Evolutionary conservation across 1,140 invertebrate species (phyloP), one percentile per base, ranked within the genome.

Genomic region (Drosophila sp.): DNA sequence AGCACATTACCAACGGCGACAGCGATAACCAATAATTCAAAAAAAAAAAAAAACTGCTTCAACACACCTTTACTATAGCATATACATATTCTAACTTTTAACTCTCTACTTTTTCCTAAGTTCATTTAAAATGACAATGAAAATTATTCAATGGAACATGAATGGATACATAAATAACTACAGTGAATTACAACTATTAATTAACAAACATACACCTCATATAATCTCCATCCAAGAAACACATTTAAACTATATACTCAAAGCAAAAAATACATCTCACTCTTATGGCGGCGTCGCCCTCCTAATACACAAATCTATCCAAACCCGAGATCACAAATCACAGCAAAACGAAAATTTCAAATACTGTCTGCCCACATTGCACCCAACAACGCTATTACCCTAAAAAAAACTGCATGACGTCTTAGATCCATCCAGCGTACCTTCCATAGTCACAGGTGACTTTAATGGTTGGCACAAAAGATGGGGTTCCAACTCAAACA

Each of bases 401-500:
- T 17, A 17, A 17, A 17, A 17, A 17, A 17, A 8, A 5, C 30
- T 30, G 4, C 44, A 47, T 50, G 4, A 54, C 23, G 11, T 38
- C 8, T 33, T 17, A 60, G n/a, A 33, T 25, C 6, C 30, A 10
- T 11, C 41, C 41, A 23, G 10, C 11, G 54, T 17, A 17, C 17
- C 17, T 17, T 17, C 17, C 17, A 17, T 17, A 17, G 17, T 35
- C 41, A 66, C 35, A 40, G 38, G 38, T 1, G 38, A 40, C 11
- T 55, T 66, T 10, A 66, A 58, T 30, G 25, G 50, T 27, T 66
- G 55, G 55, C 50, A 67, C 56, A 40, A 57, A 57, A 56, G 23
- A 17, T 67, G 56, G 65, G 38, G 38, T 5, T 67, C 56, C 17
- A 32, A n/a, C 55, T 57, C 17, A 1, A 67, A 56, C 6, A 58